These are phyloP conservation scores for Opisthograptis luteolata DNA, from an alignment of 2,888 invertebrate genomes.

Conservation along the genomic window DNA sequence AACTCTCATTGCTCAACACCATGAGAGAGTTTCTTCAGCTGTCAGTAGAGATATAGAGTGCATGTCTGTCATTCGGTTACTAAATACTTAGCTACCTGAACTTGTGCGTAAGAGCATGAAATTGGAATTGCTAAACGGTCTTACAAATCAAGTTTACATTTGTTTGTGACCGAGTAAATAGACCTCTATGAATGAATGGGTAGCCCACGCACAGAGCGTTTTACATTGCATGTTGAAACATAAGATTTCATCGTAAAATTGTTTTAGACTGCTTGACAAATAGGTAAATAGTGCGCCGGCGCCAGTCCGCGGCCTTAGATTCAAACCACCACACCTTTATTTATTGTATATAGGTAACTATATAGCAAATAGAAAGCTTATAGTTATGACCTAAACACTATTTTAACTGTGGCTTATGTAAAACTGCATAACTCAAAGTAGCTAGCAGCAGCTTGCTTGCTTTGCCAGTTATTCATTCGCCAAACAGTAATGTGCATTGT, in stretches of 20 bases:
- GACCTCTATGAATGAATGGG: background rate
- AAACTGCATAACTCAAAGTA: background rate
- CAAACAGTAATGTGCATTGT: too few species aligned
- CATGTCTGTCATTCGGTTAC: conserved; percentile 9
- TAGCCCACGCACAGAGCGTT: conserved; percentile 6
- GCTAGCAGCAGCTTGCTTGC: too few species aligned
- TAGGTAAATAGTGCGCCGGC: too few species aligned
- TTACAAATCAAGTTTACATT: conserved; percentile 6
- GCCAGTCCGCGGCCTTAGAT: too few species aligned
- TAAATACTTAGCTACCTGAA: conserved; percentile 1
- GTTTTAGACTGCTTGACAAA: too few species aligned
- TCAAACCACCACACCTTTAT: too few species aligned
- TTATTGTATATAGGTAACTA: too few species aligned
- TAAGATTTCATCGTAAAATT: too few species aligned
- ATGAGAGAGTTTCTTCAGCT: conserved; percentile 1
- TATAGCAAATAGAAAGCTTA: too few species aligned
- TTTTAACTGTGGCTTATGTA: too few species aligned
- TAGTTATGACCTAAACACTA: too few species aligned
- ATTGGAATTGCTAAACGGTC: conserved; percentile 18
- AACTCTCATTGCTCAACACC: background rate
- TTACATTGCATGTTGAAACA: background rate
- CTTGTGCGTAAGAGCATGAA: conserved; percentile 14
- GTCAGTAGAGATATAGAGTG: background rate
- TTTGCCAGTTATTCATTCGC: too few species aligned
- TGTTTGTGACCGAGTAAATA: conserved; percentile 6